These are phyloP conservation scores for Pionites leucogaster DNA, from an alignment of 2,113 vertebrate species.

Conservation along the genomic window DNA sequence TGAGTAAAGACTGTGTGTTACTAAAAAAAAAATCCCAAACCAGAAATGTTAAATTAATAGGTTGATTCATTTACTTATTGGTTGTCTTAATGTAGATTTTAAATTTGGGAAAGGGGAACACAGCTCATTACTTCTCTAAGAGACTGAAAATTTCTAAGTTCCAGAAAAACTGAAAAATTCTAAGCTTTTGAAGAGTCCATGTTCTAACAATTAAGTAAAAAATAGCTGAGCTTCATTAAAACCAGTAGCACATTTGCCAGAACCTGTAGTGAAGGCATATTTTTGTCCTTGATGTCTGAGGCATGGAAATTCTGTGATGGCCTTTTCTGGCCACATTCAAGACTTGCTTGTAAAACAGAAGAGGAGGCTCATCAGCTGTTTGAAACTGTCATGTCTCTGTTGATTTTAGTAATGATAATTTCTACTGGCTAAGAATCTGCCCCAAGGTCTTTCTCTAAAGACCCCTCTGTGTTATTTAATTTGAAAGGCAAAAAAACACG, in stretches of 20 bases:
- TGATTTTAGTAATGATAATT: neutral
- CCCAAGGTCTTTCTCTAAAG: neutral
- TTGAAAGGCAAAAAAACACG: neutral
- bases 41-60: neutral
- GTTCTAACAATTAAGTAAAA: neutral
- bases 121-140: neutral
- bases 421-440: neutral
- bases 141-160: neutral
- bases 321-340: neutral
- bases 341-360: neutral
- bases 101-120: neutral
- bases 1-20: neutral
- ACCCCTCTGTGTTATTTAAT: neutral
- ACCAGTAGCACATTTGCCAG: neutral
- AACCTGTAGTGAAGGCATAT: neutral
- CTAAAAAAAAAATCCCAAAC: neutral
- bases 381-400: neutral
- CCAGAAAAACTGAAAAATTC: neutral
- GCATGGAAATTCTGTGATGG: neutral
- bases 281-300: neutral
- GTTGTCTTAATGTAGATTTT: neutral
- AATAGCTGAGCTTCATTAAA: neutral
- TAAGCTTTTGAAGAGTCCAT: neutral
- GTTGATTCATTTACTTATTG: neutral
- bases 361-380: neutral